phyloP scores from a whole-genome alignment of 1,140 invertebrate species.

The Drosophila sp. region DNA sequence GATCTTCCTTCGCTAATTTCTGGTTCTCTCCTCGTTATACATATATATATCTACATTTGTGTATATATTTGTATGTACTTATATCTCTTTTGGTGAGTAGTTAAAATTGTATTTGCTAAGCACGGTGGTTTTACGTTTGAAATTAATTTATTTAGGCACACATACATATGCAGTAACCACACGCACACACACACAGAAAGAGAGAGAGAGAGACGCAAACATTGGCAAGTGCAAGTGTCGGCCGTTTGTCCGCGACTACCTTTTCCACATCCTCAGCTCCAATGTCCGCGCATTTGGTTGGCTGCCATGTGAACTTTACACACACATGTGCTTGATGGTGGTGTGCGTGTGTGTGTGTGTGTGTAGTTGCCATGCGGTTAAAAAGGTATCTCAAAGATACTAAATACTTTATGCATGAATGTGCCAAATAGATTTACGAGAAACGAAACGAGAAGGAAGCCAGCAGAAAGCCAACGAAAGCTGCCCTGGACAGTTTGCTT shows the following conservation, averaged over 20 bases:
- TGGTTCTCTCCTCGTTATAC: neutral
- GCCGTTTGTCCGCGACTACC: slow-evolving; percentile 40
- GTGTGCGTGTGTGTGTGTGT: slow-evolving; percentile 38
- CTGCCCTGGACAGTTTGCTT: slow-evolving; percentile 26
- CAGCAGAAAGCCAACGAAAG: slow-evolving; percentile 31
- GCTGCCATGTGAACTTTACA: slow-evolving; percentile 70
- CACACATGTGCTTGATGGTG: slow-evolving; percentile 16
- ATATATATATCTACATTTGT: slow-evolving; percentile 1
- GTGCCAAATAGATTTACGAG: slow-evolving; percentile 81
- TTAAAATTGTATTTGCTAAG: slow-evolving; percentile 72
- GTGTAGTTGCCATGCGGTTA: slow-evolving; percentile 78
- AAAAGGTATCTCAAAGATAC: slow-evolving; percentile 81
- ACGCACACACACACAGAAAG: neutral
- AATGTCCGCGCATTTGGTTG: slow-evolving; percentile 76
- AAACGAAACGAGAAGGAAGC: slow-evolving; percentile 17
- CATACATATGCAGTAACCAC: slow-evolving; percentile 15
- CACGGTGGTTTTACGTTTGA: slow-evolving; percentile 62
- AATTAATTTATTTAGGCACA: slow-evolving; percentile 74
- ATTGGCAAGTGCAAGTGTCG: slow-evolving; percentile 72
- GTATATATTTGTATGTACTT: slow-evolving; percentile 5
- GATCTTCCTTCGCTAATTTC: neutral
- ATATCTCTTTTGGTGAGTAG: slow-evolving; percentile 37
- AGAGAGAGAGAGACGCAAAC: slow-evolving; percentile 2
- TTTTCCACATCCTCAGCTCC: neutral
- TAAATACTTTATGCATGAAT: slow-evolving; percentile 82